Percentiles rank a stretch among this genome's conserved stretches.
Evolutionary conservation across 2,797 vertebrate species (phyloP).

Genomic region (Falco naumanni): DNA sequence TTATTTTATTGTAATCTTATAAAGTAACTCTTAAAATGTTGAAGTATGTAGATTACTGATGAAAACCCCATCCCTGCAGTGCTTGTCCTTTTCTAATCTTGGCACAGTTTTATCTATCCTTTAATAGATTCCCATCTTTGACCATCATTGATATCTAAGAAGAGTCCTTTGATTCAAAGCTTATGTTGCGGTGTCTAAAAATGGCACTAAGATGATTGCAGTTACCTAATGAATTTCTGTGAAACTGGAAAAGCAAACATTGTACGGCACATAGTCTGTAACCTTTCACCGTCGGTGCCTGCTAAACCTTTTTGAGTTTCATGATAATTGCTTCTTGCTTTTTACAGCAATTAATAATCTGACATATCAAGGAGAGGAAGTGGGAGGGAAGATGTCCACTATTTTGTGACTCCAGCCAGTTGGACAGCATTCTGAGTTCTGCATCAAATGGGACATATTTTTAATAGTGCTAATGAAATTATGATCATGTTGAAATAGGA

Average conservation of each 20-base stretch:
- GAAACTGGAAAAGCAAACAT: not conserved
- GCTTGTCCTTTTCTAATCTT: not conserved
- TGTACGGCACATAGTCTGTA: not conserved
- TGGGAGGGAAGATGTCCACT: not conserved
- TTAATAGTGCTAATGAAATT: not conserved
- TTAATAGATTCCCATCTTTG: not conserved
- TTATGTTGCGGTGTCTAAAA: not conserved
- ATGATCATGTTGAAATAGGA: not conserved
- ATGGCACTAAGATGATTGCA: not conserved
- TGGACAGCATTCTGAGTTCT: not conserved
- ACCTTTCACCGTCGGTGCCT: not conserved
- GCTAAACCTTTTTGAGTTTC: not conserved
- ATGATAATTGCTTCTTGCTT: not conserved
- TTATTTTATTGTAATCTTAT: not conserved
- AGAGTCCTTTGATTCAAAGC: not conserved
- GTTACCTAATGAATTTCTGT: not conserved
- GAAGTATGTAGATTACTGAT: not conserved
- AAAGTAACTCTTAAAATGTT: not conserved
- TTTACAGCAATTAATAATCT: not conserved
- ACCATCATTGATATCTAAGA: not conserved
- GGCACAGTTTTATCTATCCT: not conserved
- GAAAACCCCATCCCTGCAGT: not conserved
- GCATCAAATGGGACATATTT: not conserved
- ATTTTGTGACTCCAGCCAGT: not conserved
- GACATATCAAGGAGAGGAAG: not conserved